A percentile compares a stretch with the other conserved stretches of the same genome.
phyloP scores from a whole-genome alignment of 2,797 vertebrate genomes.

The Clarias pachynema region DNA sequence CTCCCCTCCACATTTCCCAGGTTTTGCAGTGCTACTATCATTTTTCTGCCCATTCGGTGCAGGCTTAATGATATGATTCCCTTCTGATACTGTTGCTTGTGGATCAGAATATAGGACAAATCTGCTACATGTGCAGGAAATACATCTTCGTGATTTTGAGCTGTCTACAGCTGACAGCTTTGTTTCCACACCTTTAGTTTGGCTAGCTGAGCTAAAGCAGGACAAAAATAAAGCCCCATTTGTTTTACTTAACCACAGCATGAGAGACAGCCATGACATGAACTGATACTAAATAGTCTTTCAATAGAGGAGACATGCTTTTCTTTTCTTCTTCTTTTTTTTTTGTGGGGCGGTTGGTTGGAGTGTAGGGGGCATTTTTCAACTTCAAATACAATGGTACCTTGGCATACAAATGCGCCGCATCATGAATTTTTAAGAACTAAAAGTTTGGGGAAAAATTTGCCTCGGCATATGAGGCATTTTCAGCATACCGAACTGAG shows the following conservation, averaged over 20 bases:
- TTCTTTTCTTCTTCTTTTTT: conserved; percentile 1
- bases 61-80: conserved; percentile 12
- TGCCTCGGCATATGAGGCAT: too few relatives aligned
- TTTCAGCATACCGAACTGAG: too few relatives aligned
- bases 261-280: conserved; percentile 58
- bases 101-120: conserved; percentile 66
- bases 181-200: conserved; percentile 64
- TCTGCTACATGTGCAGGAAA: conserved; percentile 65
- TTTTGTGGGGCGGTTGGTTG: too few relatives aligned
- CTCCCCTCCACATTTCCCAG: not conserved
- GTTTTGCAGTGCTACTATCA: not conserved
- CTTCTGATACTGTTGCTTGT: conserved; percentile 61
- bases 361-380: conserved; percentile 34
- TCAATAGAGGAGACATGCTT: conserved; percentile 50
- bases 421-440: too few relatives aligned
- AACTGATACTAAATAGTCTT: conserved; percentile 59
- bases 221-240: conserved; percentile 68
- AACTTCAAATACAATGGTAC: conserved; percentile 17
- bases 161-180: conserved; percentile 52
- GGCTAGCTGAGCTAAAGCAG: conserved; percentile 64
- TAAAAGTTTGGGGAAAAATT: too few relatives aligned
- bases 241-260: conserved; percentile 69
- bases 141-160: conserved; percentile 65
- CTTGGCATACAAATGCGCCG: too few relatives aligned
- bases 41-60: not conserved